Percentiles rank a stretch among this genome's conserved stretches.
These are phyloP conservation scores for Melopsittacus undulatus DNA, from an alignment of 2,797 vertebrate genomes.

Conservation along the genomic window DNA sequence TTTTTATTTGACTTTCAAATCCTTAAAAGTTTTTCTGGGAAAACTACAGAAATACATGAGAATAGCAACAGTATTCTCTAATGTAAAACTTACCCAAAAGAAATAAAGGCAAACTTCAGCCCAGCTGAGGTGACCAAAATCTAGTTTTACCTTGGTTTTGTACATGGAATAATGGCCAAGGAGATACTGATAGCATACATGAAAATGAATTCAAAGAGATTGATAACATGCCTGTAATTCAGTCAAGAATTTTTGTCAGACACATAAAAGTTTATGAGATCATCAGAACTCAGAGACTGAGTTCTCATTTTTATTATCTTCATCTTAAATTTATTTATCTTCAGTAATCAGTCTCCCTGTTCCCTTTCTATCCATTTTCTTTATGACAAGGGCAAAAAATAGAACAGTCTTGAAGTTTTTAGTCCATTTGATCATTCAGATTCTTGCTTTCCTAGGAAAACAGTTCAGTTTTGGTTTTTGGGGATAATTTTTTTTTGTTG, in stretches of 20 bases:
- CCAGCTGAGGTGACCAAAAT: neutral
- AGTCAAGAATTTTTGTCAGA: constrained; percentile 31
- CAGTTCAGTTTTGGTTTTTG: neutral
- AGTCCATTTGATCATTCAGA: neutral
- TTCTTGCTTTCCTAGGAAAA: neutral
- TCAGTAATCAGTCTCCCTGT: neutral
- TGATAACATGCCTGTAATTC: constrained; percentile 17
- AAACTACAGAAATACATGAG: neutral
- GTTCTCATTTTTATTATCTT: too few species aligned
- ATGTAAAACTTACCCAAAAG: neutral
- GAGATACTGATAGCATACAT: neutral
- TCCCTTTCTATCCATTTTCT: neutral
- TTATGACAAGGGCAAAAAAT: neutral
- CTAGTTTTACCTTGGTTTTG: neutral
- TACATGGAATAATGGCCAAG: neutral
- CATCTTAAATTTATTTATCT: too few species aligned
- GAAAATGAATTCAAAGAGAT: neutral
- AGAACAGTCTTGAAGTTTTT: neutral
- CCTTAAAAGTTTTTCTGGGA: neutral
- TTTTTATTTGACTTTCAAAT: neutral
- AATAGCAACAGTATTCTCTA: neutral
- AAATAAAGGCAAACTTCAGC: neutral
- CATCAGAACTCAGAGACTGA: constrained; percentile 6
- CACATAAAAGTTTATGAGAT: constrained; percentile 25
- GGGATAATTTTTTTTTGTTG: neutral